These are phyloP conservation scores for Drosophila rellima DNA, from an alignment of 2,888 invertebrate species.

Conservation along the genomic window DNA sequence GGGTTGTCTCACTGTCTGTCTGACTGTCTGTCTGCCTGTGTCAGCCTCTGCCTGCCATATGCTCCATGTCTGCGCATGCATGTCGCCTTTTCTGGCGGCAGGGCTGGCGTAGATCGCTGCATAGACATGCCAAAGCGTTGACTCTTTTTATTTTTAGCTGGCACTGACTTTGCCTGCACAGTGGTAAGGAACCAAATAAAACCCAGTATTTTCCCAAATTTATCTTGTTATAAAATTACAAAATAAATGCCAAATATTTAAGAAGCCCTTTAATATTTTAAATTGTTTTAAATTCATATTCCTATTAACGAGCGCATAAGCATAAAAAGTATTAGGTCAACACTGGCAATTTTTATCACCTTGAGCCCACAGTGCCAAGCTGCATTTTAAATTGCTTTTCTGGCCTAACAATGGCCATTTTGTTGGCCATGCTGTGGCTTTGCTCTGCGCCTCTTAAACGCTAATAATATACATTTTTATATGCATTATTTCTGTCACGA, in stretches of 20 bases:
- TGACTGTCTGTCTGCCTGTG: conserved; percentile 31
- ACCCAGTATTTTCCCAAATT: too few relatives aligned
- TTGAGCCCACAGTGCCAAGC: conserved; percentile 47
- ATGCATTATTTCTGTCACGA: conserved; percentile 84
- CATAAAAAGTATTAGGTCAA: too few relatives aligned
- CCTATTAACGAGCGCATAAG: too few relatives aligned
- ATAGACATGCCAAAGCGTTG: conserved; percentile 79
- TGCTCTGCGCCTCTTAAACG: conserved; percentile 57
- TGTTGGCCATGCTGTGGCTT: conserved; percentile 50
- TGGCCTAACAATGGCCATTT: conserved; percentile 63
- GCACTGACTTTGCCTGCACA: conserved; percentile 65
- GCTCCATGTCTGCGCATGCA: conserved; percentile 70
- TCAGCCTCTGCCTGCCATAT: conserved; percentile 51
- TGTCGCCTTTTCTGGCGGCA: conserved; percentile 71
- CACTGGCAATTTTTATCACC: neutral
- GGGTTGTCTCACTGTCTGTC: conserved; percentile 31
- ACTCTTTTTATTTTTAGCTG: conserved; percentile 79
- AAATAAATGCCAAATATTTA: too few relatives aligned
- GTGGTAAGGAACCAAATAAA: conserved; percentile 26
- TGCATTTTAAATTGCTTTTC: conserved; percentile 67
- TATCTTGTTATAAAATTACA: too few relatives aligned
- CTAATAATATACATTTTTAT: conserved; percentile 80
- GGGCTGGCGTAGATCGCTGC: conserved; percentile 60
- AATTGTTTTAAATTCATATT: too few relatives aligned
- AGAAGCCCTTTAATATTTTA: too few relatives aligned